Evolutionary conservation across 2,888 invertebrate genomes (phyloP).

Genomic region (Chrysodeixis includens): DNA sequence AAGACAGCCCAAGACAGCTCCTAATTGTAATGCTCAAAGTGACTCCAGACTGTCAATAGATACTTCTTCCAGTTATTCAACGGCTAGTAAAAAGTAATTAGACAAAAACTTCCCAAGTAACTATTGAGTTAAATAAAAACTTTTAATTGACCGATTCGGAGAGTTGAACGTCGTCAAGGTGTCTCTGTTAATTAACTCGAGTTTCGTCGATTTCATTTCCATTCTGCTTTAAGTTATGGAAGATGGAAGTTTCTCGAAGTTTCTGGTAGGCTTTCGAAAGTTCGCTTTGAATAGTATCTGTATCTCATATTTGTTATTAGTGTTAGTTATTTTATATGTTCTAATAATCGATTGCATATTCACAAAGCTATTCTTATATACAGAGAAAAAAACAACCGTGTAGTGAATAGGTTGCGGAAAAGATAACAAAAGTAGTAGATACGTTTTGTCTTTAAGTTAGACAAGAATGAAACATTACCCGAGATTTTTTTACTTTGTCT

Average conservation of each 20-base stretch:
- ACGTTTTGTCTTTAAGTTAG: no score
- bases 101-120: slow-evolving; percentile 28
- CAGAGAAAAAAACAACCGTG: no score
- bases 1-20: no score
- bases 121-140: slow-evolving; percentile 39
- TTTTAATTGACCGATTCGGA: slow-evolving; percentile 50
- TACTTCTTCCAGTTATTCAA: slow-evolving; percentile 30
- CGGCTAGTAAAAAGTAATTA: slow-evolving; percentile 45
- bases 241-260: slow-evolving; percentile 12
- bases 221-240: slow-evolving; percentile 20
- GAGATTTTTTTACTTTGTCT: no score
- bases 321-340: background rate
- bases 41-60: slow-evolving; percentile 12
- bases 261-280: background rate
- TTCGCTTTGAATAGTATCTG: background rate
- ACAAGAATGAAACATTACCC: no score
- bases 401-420: no score
- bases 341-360: no score
- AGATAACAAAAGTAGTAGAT: no score
- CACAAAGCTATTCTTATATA: no score
- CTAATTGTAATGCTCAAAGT: slow-evolving; percentile 6
- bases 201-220: slow-evolving; percentile 38
- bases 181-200: slow-evolving; percentile 35
- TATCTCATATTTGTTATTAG: background rate
- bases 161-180: slow-evolving; percentile 40